Evolutionary conservation across 2,888 invertebrate species (phyloP).

Genomic region (Nemoura dubitans): DNA sequence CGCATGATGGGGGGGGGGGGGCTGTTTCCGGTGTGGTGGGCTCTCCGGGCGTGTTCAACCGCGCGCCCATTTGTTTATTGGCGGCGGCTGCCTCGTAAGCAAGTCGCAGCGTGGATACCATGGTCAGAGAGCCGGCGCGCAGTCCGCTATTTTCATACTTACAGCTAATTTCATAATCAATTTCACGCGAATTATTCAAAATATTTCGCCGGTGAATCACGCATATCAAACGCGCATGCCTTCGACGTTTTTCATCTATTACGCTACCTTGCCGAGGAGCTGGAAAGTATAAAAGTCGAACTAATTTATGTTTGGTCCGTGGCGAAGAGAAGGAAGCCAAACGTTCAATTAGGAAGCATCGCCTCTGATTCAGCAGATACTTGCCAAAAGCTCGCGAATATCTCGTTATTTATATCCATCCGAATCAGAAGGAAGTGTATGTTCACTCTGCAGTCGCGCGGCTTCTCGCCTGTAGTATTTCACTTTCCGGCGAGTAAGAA

Average conservation of each 20-base stretch:
- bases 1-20: neutral
- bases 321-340: slow-evolving; percentile 18
- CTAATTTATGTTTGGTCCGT: slow-evolving; percentile 14
- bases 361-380: slow-evolving; percentile 19
- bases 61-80: neutral
- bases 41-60: neutral
- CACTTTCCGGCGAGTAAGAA: neutral
- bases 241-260: neutral
- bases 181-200: slow-evolving; percentile 29
- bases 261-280: neutral
- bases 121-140: neutral
- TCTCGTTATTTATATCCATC: slow-evolving; percentile 34
- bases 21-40: neutral
- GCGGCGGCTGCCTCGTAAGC: neutral
- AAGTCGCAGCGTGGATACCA: too few species aligned
- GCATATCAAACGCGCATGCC: neutral
- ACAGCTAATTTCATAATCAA: slow-evolving; percentile 3
- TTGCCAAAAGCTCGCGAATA: slow-evolving; percentile 35
- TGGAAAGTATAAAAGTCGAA: neutral
- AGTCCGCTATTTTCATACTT: neutral
- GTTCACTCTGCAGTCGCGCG: neutral
- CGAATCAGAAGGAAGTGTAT: neutral
- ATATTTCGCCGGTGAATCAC: slow-evolving; percentile 16
- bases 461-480: neutral
- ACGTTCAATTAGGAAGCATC: slow-evolving; percentile 41